Evolutionary conservation across 2,888 invertebrate species (phyloP).

Genomic region (Ormyrus thymus): DNA sequence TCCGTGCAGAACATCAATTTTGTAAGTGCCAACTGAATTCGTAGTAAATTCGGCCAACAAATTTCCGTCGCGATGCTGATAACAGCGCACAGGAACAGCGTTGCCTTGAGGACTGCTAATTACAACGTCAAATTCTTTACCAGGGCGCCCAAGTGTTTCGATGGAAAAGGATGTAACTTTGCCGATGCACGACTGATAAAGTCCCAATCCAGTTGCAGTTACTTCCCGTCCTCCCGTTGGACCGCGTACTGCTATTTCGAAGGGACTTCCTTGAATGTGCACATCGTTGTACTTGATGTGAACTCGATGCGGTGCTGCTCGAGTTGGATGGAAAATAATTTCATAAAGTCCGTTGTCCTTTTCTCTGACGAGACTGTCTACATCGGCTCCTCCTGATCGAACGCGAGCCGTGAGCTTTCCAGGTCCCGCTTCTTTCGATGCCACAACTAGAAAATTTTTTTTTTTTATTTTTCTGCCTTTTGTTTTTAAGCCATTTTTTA

Average conservation of each 20-base stretch:
- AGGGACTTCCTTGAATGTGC: slow-evolving; percentile 80
- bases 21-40: slow-evolving; percentile 79
- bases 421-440: slow-evolving; percentile 86
- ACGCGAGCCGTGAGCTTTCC: slow-evolving; percentile 89
- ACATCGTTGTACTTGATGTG: slow-evolving; percentile 91
- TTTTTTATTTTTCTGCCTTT: no score
- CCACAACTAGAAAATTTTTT: slow-evolving; percentile 78
- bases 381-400: slow-evolving; percentile 87
- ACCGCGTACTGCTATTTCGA: slow-evolving; percentile 79
- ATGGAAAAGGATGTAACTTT: slow-evolving; percentile 91
- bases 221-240: slow-evolving; percentile 85
- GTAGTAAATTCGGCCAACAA: slow-evolving; percentile 95
- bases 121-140: slow-evolving; percentile 93
- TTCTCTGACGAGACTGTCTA: slow-evolving; percentile 88
- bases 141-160: slow-evolving; percentile 89
- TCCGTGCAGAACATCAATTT: slow-evolving; percentile 90
- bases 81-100: slow-evolving; percentile 92
- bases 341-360: slow-evolving; percentile 85
- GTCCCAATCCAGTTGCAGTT: slow-evolving; percentile 86
- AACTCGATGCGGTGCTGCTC: slow-evolving; percentile 91
- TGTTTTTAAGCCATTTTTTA: slow-evolving; percentile 23
- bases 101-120: slow-evolving; percentile 88
- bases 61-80: slow-evolving; percentile 96
- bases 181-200: slow-evolving; percentile 90
- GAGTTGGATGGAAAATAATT: slow-evolving; percentile 90